Base-by-base conservation (phyloP, 1,140 invertebrate genomes). In the Melipona quadrifasciata region DNA sequence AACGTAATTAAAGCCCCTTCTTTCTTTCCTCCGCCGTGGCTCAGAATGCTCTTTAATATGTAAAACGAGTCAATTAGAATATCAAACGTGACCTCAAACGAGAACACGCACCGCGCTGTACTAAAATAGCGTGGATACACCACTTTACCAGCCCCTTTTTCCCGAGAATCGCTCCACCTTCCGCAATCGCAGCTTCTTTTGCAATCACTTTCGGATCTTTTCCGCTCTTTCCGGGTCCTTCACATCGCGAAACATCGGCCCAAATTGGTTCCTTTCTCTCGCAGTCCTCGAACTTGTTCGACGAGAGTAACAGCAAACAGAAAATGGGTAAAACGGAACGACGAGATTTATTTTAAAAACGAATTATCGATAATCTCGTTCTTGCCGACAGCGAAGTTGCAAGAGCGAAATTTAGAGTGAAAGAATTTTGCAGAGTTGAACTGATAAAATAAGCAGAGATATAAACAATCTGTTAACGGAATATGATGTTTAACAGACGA, bases 21-120 rank as follows among this genome's bases (percentile, higher is more conserved):
- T 90, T 85, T 47, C 39, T 47, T 47, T 47, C 39, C 8, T 47
- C 6, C 39, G 39, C 86, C 90, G 82, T 70, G 72, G 82, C 86
- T 83, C 87, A 10, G 87, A 91, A 91, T 91, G 90, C 87, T 91
- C 90, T 92, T 92, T 92, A 91, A 91, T 92, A 92, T 92, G 92
- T 89, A 92, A 92, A 92, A 90, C 91, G 88, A 89, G 87, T 89
- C 90, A 92, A 92, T 92, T 92, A 92, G 92, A 92, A 92, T 92
- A 92, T 92, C 92, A 92, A 92, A 92, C 90, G 89, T 89, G 90
- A 91, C 91, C 90, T 92, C 91, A 85, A 92, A 88, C 87, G 87
- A 81, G 89, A 81, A 78, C 85, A 89, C 86, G 84, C 87, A 80
- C 73, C 57, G 71, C 39, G 39, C 80, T 85, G 64, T 85, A 90